phyloP scores from a whole-genome alignment of 2,888 invertebrate species.

The Aspidapion aeneum region DNA sequence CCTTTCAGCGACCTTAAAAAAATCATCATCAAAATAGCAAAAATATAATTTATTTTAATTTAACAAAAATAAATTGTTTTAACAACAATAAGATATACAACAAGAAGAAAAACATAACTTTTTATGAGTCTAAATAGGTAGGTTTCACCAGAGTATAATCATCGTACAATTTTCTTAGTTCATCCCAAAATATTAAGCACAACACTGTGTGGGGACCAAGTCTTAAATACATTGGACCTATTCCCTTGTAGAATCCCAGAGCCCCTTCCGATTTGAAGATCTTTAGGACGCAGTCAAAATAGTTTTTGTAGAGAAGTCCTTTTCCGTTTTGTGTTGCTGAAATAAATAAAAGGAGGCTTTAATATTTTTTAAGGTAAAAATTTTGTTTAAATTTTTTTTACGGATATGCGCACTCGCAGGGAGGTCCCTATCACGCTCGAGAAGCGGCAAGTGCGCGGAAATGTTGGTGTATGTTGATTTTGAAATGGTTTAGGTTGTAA shows the following conservation, averaged over 20 bases:
- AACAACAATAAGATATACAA: no score
- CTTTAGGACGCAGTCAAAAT: slow-evolving; percentile 73
- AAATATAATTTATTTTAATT: no score
- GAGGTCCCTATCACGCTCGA: background rate
- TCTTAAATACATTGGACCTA: slow-evolving; percentile 82
- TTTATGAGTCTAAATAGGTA: no score
- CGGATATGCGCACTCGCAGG: background rate
- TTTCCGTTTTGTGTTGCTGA: slow-evolving; percentile 58
- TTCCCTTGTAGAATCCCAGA: slow-evolving; percentile 84
- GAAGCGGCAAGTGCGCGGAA: no score
- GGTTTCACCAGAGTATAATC: slow-evolving; percentile 9
- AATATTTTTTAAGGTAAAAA: no score
- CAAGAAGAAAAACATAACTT: no score
- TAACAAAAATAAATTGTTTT: no score
- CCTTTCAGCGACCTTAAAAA: no score
- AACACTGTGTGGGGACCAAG: slow-evolving; percentile 89
- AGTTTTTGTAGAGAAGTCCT: slow-evolving; percentile 65
- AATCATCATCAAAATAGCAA: no score
- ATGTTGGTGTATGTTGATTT: no score
- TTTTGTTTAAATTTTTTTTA: background rate
- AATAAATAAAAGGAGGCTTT: slow-evolving; percentile 26
- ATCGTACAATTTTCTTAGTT: slow-evolving; percentile 49
- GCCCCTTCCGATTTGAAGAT: slow-evolving; percentile 74
- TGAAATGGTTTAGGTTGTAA: no score
- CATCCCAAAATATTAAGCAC: slow-evolving; percentile 85